These are phyloP conservation scores for Oxyura jamaicensis DNA, from an alignment of 2,113 vertebrate species.

Conservation along the genomic window DNA sequence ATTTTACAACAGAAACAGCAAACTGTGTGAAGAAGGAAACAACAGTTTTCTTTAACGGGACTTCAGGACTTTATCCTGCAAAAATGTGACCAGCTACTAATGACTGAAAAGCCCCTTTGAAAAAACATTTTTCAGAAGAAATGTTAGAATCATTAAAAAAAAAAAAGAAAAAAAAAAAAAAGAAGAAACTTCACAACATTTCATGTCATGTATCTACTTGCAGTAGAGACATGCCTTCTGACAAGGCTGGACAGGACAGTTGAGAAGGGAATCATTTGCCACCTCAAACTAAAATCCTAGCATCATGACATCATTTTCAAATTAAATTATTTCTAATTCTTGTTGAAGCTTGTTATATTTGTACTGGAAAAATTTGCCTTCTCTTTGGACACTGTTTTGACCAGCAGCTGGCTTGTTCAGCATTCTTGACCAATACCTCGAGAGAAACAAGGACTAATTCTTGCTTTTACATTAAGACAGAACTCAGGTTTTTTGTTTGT, in stretches of 20 bases:
- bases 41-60: background rate
- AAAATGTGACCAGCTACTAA: background rate
- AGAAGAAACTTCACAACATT: background rate
- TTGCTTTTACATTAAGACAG: background rate
- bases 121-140: background rate
- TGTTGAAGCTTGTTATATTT: background rate
- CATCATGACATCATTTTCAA: background rate
- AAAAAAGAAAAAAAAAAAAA: no score
- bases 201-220: accelerated
- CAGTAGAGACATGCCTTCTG: background rate
- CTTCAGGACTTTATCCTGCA: background rate
- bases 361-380: background rate
- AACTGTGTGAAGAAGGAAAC: background rate
- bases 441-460: background rate
- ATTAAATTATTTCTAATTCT: background rate
- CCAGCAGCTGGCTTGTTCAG: background rate
- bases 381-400: background rate
- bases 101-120: background rate
- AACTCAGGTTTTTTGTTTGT: background rate
- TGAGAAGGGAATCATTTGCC: background rate
- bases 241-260: background rate
- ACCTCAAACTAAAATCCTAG: background rate
- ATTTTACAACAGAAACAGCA: background rate
- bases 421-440: background rate
- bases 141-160: background rate